Conservation (phyloP, 2,113 vertebrate species). For the Rana temporaria region DNA sequence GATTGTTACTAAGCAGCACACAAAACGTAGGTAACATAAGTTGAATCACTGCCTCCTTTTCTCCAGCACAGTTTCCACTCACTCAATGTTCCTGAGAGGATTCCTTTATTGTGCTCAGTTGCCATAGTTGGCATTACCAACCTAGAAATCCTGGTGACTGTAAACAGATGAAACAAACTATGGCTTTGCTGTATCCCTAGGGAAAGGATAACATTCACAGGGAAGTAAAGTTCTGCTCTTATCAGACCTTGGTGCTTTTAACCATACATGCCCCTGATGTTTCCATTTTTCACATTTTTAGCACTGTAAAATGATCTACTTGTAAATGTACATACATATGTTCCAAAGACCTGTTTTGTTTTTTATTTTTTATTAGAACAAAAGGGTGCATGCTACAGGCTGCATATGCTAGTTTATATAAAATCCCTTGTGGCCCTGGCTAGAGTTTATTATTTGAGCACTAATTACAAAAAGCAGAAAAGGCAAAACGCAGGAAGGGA, state of each 20-base stretch:
- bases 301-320: not conserved
- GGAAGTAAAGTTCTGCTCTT: not conserved
- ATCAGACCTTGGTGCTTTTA: not conserved
- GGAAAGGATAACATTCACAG: not conserved
- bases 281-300: not conserved
- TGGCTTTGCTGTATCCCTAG: slow-evolving; percentile 9
- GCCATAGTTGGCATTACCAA: slow-evolving; percentile 45
- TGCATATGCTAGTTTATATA: too few species aligned
- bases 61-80: slow-evolving; percentile 2
- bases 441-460: too few species aligned
- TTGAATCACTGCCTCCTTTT: not conserved
- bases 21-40: too few species aligned
- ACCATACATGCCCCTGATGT: not conserved
- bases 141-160: slow-evolving; percentile 34
- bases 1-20: too few species aligned
- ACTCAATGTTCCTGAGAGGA: slow-evolving; percentile 10
- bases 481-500: too few species aligned
- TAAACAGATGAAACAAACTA: slow-evolving; percentile 40
- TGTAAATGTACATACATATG: not conserved
- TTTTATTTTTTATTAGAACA: not conserved
- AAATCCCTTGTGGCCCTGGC: too few species aligned
- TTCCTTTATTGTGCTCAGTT: slow-evolving; percentile 30
- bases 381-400: not conserved
- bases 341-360: too few species aligned
- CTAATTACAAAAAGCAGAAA: too few species aligned